Percentiles rank a stretch among this genome's conserved stretches.
phyloP scores from a whole-genome alignment of 1,140 invertebrate genomes.

The Sitobion miscanthi region DNA sequence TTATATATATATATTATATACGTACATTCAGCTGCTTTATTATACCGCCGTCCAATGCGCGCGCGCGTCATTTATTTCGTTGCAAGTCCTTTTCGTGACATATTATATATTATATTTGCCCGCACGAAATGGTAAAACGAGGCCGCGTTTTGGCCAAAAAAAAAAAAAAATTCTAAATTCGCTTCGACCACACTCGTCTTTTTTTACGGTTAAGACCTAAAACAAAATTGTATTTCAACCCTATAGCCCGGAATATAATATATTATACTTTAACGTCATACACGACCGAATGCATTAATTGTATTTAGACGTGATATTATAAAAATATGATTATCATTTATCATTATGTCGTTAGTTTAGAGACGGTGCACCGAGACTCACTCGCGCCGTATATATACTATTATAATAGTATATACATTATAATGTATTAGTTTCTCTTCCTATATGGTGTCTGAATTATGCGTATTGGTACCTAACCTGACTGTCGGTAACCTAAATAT shows the following conservation, averaged over 20 bases:
- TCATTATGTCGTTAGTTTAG: neutral
- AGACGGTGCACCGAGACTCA: neutral
- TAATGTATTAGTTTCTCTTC: neutral
- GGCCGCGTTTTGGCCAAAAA: neutral
- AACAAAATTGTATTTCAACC: no score
- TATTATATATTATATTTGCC: neutral
- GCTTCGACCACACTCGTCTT: no score
- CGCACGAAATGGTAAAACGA: neutral
- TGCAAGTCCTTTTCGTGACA: neutral
- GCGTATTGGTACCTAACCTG: no score
- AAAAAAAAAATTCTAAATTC: neutral
- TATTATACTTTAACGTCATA: neutral
- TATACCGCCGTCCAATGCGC: neutral
- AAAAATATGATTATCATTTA: neutral
- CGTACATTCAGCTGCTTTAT: neutral
- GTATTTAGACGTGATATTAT: neutral
- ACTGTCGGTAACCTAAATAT: neutral
- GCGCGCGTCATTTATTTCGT: neutral
- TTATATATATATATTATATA: neutral
- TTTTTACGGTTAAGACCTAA: no score
- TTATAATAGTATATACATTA: no score
- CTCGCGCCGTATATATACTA: no score
- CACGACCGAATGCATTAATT: no score
- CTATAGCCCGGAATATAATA: neutral
- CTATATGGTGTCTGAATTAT: neutral